phyloP scores from a whole-genome alignment of 2,888 invertebrate species.

The Calameuta filiformis region DNA sequence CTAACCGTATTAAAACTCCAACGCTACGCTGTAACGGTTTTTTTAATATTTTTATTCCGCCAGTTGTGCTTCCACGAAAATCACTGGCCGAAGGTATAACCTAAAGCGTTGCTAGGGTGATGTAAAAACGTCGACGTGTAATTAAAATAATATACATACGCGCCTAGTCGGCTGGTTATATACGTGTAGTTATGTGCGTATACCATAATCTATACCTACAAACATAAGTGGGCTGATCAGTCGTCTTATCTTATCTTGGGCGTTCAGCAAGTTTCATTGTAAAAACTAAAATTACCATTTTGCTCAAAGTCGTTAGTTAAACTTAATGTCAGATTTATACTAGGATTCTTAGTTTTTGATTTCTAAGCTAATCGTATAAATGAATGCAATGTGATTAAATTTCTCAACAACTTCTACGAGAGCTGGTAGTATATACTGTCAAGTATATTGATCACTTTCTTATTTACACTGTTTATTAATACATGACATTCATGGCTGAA shows the following conservation, averaged over 20 bases:
- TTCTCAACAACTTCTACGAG: background rate
- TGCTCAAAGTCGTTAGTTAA: background rate
- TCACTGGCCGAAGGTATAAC: background rate
- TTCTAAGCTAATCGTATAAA: background rate
- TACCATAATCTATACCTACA: background rate
- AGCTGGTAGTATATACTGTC: background rate
- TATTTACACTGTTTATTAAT: background rate
- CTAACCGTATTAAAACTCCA: background rate
- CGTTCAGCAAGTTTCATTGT: background rate
- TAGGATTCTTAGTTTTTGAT: background rate
- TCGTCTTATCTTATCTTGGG: background rate
- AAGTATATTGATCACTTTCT: background rate
- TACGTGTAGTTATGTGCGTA: background rate
- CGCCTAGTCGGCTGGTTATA: background rate
- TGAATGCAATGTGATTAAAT: background rate
- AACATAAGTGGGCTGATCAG: background rate
- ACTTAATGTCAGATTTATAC: background rate
- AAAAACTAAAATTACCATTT: background rate
- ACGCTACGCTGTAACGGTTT: background rate
- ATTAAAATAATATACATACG: background rate
- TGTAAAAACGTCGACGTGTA: background rate
- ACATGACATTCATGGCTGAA: background rate
- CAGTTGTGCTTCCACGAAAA: background rate
- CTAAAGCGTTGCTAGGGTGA: background rate
- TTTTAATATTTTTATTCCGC: background rate